A percentile compares a stretch with the other conserved stretches of the same genome.
These are phyloP conservation scores for Dicentrarchus labrax DNA, from an alignment of 2,113 vertebrate species.

Conservation along the genomic window DNA sequence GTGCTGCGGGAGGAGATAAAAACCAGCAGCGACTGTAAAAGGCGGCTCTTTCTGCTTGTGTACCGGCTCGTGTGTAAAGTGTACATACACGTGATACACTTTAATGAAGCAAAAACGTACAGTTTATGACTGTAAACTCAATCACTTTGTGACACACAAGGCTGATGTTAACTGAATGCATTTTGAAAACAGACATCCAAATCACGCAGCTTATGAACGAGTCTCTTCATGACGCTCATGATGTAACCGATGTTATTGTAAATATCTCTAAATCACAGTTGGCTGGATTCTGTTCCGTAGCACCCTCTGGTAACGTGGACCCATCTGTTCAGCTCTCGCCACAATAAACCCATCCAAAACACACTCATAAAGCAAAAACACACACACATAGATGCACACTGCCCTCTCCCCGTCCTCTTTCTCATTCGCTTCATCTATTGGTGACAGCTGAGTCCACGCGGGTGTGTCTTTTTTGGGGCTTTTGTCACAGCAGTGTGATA, in stretches of 20 bases:
- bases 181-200: neutral
- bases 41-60: neutral
- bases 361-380: constrained; percentile 33
- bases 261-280: constrained; percentile 43
- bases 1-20: neutral
- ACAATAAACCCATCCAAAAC: constrained; percentile 37
- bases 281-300: constrained; percentile 44
- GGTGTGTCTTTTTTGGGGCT: constrained; percentile 34
- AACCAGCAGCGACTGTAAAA: neutral
- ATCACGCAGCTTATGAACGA: neutral
- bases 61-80: neutral
- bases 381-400: constrained; percentile 18
- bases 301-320: constrained; percentile 58
- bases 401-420: neutral
- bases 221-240: neutral
- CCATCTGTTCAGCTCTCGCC: constrained; percentile 74
- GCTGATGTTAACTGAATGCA: neutral
- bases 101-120: neutral
- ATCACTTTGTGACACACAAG: neutral
- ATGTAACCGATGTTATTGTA: constrained; percentile 55
- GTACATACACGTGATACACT: neutral
- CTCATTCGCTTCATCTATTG: constrained; percentile 8
- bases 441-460: constrained; percentile 70
- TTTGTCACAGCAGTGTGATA: constrained; percentile 47
- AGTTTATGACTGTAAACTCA: neutral